Conservation (phyloP, 2,888 invertebrate genomes). For the Protodeltote pygarga region DNA sequence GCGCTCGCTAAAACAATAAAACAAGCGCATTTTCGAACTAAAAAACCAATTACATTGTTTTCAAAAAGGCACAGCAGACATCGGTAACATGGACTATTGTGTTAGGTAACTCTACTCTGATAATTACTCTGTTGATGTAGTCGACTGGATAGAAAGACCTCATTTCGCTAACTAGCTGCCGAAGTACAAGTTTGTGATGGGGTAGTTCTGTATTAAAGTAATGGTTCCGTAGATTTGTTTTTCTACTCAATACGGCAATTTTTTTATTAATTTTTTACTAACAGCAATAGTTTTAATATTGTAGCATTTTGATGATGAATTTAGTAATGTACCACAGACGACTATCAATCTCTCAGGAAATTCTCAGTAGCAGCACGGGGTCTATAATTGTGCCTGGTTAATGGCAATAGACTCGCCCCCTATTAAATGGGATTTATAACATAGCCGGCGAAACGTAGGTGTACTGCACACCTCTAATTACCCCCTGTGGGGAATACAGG, state of each 20-base stretch:
- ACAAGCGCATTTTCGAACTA: not conserved
- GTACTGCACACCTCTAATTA: too few species aligned
- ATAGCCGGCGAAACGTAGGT: too few species aligned
- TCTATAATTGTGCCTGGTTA: too few species aligned
- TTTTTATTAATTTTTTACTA: not conserved
- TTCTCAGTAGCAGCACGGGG: too few species aligned
- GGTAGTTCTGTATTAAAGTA: not conserved
- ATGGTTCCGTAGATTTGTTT: slow-evolving; percentile 39
- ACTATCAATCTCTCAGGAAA: too few species aligned
- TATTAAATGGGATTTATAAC: too few species aligned
- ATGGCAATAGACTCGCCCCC: too few species aligned
- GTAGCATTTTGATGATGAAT: too few species aligned
- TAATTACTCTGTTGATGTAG: slow-evolving; percentile 44
- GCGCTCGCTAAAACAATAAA: too few species aligned
- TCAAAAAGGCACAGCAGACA: not conserved
- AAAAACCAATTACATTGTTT: slow-evolving; percentile 12
- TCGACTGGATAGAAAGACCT: slow-evolving; percentile 40
- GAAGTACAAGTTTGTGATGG: slow-evolving; percentile 21
- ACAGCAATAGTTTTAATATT: not conserved
- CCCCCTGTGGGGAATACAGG: too few species aligned
- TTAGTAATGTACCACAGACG: too few species aligned
- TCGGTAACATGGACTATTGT: slow-evolving; percentile 20
- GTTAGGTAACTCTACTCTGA: slow-evolving; percentile 19
- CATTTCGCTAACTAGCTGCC: slow-evolving; percentile 42
- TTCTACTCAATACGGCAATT: too few species aligned